Percentiles rank a stretch among this genome's conserved stretches.
Conservation (phyloP, 2,797 vertebrate species). For the Myotis vivesi region DNA sequence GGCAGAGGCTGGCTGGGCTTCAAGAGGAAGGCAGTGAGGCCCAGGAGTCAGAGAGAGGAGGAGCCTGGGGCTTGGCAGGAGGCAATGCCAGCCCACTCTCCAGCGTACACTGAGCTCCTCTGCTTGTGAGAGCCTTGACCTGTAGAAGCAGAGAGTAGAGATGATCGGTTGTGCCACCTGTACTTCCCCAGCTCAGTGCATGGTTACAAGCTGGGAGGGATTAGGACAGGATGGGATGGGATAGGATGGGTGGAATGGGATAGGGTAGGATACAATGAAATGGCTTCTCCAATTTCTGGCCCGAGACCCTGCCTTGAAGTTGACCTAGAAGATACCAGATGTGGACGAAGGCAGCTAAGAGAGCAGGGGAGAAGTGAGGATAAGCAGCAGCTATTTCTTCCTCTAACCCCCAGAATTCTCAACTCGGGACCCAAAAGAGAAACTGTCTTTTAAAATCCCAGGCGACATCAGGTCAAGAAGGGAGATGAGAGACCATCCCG, state of each 20-base stretch:
- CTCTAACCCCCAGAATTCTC: neutral
- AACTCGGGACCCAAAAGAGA: neutral
- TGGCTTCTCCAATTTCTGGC: neutral
- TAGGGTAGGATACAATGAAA: fast-evolving
- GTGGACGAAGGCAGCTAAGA: neutral
- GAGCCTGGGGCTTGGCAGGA: neutral
- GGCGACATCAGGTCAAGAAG: neutral
- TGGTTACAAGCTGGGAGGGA: too few species aligned
- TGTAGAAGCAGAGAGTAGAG: neutral
- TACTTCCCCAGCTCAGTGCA: fast-evolving
- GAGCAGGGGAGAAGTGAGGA: neutral
- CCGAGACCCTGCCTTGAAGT: neutral
- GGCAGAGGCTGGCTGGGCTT: conserved; percentile 19
- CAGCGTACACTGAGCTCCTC: neutral
- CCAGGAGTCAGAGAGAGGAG: neutral
- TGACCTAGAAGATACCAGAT: neutral
- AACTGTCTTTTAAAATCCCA: neutral
- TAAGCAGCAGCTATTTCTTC: neutral
- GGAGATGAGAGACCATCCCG: too few species aligned
- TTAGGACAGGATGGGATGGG: too few species aligned
- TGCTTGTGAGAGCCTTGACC: neutral
- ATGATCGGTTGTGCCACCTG: fast-evolving
- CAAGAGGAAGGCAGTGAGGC: neutral
- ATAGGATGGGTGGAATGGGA: fast-evolving
- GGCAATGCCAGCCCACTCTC: neutral